Evolutionary conservation across 2,113 vertebrate genomes (phyloP), one percentile per base, ranked within the genome.

Genomic region (Leuciscus idus): DNA sequence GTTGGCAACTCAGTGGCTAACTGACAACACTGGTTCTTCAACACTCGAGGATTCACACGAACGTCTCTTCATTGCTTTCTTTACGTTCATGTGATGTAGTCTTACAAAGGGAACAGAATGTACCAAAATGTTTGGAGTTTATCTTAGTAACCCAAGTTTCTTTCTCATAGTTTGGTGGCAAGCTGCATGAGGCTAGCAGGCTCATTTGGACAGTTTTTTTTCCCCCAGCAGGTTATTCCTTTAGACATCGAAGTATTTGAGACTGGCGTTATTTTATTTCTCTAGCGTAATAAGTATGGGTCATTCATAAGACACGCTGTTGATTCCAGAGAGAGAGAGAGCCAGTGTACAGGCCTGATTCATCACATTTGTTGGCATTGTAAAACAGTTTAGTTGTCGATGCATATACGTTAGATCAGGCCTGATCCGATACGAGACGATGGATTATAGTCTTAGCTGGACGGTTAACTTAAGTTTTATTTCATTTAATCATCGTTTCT

Each of bases 371-470:
- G 81, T 73, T 83, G 66, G 66, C 19, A 17, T 12, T 73, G 81
- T 39, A 36, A 83, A 83, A 82, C 28, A n/a, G 64, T 70, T 36
- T 70, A 15, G 30, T 80, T 81, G 78, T 81, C 59, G 59, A 64
- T 81, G n/a, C 26, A 30, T 82, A 64, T 68, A 33, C 33, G 33
- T 33, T 33, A 33, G 21, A 13, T 48, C 46, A 52, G 62, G 80
- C 80, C 80, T 70, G 26, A 82, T 82, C 62, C 46, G 62, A 82
- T 28, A 52, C 13, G 46, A 82, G 46, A 82, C 46, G 62, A 36
- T 70, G 28, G 62, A 36, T 82, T 82, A 50, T 33, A 68, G 26
- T 33, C 2, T 50, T 52, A 82, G 62, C 19, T 82, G 26, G 1
- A 70, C 28, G 26, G 8, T 50, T 43, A 17, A 80, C 23, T 66